Conservation (phyloP, 2,888 invertebrate genomes). For the Andrena minutula region DNA sequence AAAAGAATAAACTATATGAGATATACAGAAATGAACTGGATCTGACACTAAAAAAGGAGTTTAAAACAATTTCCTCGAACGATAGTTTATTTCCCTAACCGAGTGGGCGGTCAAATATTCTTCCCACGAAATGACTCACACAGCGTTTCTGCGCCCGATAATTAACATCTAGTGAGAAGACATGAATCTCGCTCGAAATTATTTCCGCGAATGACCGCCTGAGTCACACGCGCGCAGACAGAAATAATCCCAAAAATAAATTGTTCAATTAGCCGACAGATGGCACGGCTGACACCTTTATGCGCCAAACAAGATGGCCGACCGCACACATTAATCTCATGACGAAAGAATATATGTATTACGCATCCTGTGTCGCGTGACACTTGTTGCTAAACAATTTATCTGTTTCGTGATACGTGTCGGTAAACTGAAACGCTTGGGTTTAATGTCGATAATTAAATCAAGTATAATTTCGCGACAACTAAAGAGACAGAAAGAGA, state of each 20-base stretch:
- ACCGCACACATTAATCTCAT: conserved; percentile 19
- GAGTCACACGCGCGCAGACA: conserved; percentile 36
- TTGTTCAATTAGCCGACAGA: conserved; percentile 38
- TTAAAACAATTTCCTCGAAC: not conserved
- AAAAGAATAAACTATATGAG: not conserved
- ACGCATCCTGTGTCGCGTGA: conserved; percentile 33
- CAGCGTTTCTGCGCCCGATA: conserved; percentile 13
- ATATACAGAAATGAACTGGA: conserved; percentile 8
- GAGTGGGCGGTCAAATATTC: not conserved
- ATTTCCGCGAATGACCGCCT: conserved; percentile 46
- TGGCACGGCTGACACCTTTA: conserved; percentile 39
- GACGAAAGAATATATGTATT: conserved; percentile 36
- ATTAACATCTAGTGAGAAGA: conserved; percentile 45
- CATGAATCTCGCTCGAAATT: conserved; percentile 25
- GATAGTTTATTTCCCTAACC: not conserved
- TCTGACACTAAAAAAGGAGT: not conserved
- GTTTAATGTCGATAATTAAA: not conserved
- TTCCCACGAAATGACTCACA: conserved; percentile 35
- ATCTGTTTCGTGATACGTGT: not conserved
- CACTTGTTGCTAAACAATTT: conserved; percentile 69
- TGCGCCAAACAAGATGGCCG: conserved; percentile 47
- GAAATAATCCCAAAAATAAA: conserved; percentile 42
- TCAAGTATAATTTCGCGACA: not conserved
- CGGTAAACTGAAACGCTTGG: not conserved
- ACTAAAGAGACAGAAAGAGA: not conserved